Percentiles rank a stretch among this genome's conserved stretches.
phyloP scores from a whole-genome alignment of 2,797 vertebrate species.

The Melanotaenia maccullochi region DNA sequence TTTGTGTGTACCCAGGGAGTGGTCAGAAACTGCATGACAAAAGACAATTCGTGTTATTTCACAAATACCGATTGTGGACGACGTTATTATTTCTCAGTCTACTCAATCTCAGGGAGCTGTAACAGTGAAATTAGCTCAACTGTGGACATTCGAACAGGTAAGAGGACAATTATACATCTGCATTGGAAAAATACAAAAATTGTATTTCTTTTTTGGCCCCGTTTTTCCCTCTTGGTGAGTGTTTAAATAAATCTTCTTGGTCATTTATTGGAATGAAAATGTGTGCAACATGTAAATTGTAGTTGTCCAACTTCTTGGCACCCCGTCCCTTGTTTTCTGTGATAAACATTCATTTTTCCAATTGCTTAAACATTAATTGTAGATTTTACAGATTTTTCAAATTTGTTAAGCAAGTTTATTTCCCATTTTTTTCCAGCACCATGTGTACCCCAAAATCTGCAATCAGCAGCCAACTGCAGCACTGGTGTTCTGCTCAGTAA shows the following conservation, averaged over 20 bases:
- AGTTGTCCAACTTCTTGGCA: not conserved
- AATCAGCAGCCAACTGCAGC: slow-evolving; percentile 66
- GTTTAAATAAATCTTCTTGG: not conserved
- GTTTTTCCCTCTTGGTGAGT: too few species aligned
- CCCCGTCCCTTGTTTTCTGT: not conserved
- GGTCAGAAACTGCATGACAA: slow-evolving; percentile 74
- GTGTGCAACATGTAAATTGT: not conserved
- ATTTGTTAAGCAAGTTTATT: not conserved
- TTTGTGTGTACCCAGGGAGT: slow-evolving; percentile 51
- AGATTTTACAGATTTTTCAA: not conserved
- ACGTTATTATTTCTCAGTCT: slow-evolving; percentile 78
- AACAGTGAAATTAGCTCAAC: slow-evolving; percentile 63
- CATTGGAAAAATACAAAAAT: not conserved
- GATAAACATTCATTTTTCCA: not conserved
- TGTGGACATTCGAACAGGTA: slow-evolving; percentile 79
- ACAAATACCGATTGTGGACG: slow-evolving; percentile 77
- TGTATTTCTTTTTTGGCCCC: not conserved
- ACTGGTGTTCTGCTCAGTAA: slow-evolving; percentile 69
- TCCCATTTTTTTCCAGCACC: slow-evolving; percentile 76
- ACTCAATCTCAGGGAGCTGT: slow-evolving; percentile 55
- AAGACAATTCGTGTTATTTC: slow-evolving; percentile 81
- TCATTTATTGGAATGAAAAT: not conserved
- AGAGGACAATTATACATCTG: not conserved
- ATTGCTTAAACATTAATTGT: not conserved
- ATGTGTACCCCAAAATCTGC: slow-evolving; percentile 79